phyloP scores from a whole-genome alignment of 2,797 vertebrate species.

The Microtus agrestis region DNA sequence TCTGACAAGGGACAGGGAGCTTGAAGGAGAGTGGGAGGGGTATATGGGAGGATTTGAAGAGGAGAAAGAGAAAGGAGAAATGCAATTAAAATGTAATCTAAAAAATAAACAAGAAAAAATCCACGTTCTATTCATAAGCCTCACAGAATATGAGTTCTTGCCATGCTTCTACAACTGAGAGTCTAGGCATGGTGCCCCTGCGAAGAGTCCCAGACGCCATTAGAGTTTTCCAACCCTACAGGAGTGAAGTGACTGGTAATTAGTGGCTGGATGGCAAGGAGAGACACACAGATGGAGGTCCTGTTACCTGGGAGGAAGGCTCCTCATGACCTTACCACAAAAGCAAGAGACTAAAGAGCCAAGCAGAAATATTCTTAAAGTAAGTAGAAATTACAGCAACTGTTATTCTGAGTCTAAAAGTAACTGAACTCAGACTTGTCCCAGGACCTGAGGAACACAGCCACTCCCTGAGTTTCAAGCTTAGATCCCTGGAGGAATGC shows the following conservation, averaged over 20 bases:
- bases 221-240: background rate
- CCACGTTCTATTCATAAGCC: background rate
- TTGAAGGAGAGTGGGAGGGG: background rate
- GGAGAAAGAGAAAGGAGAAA: background rate
- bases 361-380: background rate
- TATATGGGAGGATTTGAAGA: background rate
- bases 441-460: background rate
- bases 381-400: background rate
- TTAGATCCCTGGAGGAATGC: background rate
- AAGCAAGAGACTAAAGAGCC: background rate
- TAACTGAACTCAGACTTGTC: background rate
- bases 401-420: background rate
- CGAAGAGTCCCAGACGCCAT: background rate
- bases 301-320: background rate
- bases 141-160: background rate
- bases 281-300: background rate
- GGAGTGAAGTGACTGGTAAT: background rate
- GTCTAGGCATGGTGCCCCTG: background rate
- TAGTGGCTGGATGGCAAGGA: background rate
- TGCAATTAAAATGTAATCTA: background rate
- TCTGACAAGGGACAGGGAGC: background rate
- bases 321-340: background rate
- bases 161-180: background rate
- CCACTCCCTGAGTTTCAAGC: background rate
- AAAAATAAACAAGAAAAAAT: background rate